A percentile compares a stretch with the other conserved stretches of the same genome.
Evolutionary conservation across 2,888 invertebrate genomes (phyloP).

Genomic region (Rhogogaster chlorosoma): DNA sequence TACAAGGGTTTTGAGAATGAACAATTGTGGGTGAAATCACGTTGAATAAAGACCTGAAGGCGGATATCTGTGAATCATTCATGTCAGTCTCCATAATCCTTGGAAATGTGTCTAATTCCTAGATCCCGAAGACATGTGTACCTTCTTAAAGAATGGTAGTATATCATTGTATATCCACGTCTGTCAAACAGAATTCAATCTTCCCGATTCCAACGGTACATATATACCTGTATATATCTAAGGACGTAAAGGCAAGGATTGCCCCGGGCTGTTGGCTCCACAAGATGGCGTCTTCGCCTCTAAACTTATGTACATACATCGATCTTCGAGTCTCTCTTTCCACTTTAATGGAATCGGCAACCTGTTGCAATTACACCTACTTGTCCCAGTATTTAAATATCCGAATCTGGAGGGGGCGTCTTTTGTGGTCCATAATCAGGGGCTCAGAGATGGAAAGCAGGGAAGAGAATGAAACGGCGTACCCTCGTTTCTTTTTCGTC

Average conservation of each 20-base stretch:
- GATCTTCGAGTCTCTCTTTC: slow-evolving; percentile 2
- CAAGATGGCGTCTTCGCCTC: not conserved
- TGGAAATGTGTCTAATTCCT: too few species aligned
- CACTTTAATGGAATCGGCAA: slow-evolving; percentile 30
- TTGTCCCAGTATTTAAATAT: slow-evolving; percentile 9
- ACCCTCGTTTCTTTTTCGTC: not conserved
- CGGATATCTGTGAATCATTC: too few species aligned
- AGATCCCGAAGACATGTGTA: too few species aligned
- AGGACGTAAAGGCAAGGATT: slow-evolving; percentile 1
- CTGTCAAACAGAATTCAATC: slow-evolving; percentile 7
- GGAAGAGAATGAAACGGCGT: not conserved
- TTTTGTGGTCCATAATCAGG: not conserved
- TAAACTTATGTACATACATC: slow-evolving; percentile 17
- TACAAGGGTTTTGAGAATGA: too few species aligned
- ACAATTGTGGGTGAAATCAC: too few species aligned
- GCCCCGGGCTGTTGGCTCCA: not conserved
- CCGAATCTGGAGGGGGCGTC: not conserved
- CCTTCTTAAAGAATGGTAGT: not conserved
- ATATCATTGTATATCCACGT: not conserved
- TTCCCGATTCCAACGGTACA: not conserved
- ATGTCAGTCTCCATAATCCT: too few species aligned
- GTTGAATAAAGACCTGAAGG: too few species aligned
- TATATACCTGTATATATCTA: not conserved
- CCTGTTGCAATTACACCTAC: slow-evolving; percentile 34
- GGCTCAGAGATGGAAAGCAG: not conserved